Conservation (phyloP, 2,113 vertebrate genomes). For the Caloenas nicobarica region DNA sequence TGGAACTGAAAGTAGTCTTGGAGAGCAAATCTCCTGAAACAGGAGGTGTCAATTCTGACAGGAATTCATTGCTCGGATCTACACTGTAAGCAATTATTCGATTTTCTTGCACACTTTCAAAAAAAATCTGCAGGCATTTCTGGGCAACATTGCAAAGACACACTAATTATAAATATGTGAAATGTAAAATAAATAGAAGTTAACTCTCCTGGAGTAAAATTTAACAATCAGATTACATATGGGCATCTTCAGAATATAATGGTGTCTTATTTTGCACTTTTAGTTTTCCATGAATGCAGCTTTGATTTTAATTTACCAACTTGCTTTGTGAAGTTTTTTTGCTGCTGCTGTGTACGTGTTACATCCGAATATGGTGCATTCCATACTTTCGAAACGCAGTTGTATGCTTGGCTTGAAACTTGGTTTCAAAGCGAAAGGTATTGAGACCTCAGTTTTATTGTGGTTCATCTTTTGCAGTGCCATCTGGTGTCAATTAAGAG, state of each 20-base stretch:
- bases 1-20: background rate
- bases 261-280: background rate
- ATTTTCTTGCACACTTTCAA: background rate
- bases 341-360: background rate
- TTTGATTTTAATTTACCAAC: background rate
- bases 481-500: constrained; percentile 39
- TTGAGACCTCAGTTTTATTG: background rate
- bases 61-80: background rate
- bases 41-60: background rate
- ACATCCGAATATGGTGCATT: background rate
- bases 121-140: background rate
- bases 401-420: background rate
- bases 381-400: background rate
- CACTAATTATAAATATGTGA: background rate
- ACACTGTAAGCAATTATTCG: background rate
- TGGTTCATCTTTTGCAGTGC: background rate
- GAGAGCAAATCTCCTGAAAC: background rate
- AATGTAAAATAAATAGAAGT: background rate
- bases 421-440: background rate
- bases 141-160: background rate
- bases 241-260: background rate
- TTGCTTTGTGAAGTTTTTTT: background rate
- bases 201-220: background rate
- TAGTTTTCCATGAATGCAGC: background rate
- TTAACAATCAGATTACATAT: background rate